These are phyloP conservation scores for Gallinago nigripennis DNA, from an alignment of 2,797 vertebrate species.

Conservation along the genomic window DNA sequence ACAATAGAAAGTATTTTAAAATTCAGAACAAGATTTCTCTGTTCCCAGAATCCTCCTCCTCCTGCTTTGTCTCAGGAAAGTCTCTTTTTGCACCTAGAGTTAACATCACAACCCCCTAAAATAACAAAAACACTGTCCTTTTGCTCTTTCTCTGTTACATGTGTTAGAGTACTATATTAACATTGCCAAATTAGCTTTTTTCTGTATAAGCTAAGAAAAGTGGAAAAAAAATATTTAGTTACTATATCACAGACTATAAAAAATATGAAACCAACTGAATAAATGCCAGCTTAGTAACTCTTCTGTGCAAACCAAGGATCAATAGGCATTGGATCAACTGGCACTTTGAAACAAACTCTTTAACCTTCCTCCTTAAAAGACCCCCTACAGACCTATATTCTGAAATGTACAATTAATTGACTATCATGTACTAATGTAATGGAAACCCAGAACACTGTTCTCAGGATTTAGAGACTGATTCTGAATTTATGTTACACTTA, in stretches of 20 bases:
- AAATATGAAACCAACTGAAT: background rate
- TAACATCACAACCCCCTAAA: background rate
- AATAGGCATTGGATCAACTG: background rate
- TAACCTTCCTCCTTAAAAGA: background rate
- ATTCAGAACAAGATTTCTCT: background rate
- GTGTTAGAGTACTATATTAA: background rate
- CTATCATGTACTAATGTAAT: background rate
- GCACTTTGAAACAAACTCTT: background rate
- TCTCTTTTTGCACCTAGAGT: background rate
- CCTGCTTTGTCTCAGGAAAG: background rate
- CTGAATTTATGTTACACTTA: conserved; percentile 27
- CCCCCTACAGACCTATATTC: background rate
- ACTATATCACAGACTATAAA: background rate
- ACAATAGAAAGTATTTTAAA: background rate
- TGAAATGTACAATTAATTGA: background rate
- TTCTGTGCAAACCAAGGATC: background rate
- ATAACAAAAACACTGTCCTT: background rate
- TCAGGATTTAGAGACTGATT: background rate
- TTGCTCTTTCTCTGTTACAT: background rate
- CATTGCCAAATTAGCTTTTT: background rate
- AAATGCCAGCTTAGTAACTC: background rate
- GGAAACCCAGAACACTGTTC: background rate
- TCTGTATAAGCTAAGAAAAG: background rate
- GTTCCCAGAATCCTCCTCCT: background rate
- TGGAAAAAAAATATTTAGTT: background rate